Evolutionary conservation across 2,797 vertebrate genomes (phyloP).

Genomic region (Natrix natrix): DNA sequence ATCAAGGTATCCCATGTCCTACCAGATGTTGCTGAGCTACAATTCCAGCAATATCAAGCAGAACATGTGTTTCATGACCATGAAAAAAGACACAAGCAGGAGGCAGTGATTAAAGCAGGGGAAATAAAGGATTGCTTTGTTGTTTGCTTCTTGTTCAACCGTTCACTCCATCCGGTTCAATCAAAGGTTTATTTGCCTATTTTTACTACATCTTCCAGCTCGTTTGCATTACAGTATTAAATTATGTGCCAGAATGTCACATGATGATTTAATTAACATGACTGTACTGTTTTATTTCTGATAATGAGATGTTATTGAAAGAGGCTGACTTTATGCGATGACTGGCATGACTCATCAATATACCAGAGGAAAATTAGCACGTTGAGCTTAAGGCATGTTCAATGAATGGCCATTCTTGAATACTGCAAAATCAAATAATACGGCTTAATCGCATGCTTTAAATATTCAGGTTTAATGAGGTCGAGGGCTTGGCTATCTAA

Average conservation of each 20-base stretch:
- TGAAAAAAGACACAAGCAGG: not conserved
- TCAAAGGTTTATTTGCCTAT: not conserved
- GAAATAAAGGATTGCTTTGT: not conserved
- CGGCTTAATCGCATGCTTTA: not conserved
- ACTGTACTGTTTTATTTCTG: not conserved
- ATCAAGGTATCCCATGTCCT: not conserved
- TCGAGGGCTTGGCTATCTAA: not conserved
- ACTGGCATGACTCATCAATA: not conserved
- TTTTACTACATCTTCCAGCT: not conserved
- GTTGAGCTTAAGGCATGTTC: not conserved
- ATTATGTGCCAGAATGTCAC: not conserved
- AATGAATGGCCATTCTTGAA: not conserved
- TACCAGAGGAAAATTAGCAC: not conserved
- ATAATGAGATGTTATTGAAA: not conserved
- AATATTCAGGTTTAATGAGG: not conserved
- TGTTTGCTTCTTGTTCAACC: not conserved
- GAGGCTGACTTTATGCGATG: not conserved
- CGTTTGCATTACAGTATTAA: not conserved
- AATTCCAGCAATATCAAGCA: not conserved
- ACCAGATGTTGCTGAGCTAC: not conserved
- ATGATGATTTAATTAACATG: not conserved
- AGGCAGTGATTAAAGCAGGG: not conserved
- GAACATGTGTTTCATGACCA: not conserved
- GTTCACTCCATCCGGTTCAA: not conserved
- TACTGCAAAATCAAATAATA: not conserved